phyloP scores from a whole-genome alignment of 2,888 invertebrate genomes.

The Parapristionchus giblindavisi region DNA sequence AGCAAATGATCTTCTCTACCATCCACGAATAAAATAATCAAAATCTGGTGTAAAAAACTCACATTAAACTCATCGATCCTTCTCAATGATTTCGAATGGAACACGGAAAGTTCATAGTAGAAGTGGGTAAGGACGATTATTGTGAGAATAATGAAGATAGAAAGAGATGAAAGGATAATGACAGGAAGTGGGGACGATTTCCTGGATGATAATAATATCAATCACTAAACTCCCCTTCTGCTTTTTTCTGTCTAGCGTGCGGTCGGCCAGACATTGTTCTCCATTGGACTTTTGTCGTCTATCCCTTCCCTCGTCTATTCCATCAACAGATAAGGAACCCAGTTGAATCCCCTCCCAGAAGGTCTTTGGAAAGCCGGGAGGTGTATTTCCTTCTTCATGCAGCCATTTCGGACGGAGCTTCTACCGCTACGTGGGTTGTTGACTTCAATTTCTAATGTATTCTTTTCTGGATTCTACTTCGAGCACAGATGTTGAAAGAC shows the following conservation, averaged over 20 bases:
- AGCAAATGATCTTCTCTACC: no score
- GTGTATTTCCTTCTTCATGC: no score
- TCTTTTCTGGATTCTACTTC: no score
- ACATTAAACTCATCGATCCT: slow-evolving; percentile 10
- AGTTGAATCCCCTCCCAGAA: no score
- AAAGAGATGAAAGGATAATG: background rate
- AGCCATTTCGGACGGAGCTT: no score
- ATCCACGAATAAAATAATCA: no score
- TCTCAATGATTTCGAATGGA: background rate
- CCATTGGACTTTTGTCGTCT: background rate
- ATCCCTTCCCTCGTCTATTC: background rate
- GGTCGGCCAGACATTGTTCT: no score
- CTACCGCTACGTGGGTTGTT: no score
- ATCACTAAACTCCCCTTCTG: background rate
- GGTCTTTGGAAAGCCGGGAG: no score
- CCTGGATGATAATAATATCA: background rate
- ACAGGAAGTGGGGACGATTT: background rate
- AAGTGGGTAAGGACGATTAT: background rate
- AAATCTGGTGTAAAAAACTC: background rate
- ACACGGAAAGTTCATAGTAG: background rate
- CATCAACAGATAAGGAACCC: no score
- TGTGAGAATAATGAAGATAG: background rate
- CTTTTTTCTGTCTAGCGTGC: background rate
- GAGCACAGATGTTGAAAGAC: no score
- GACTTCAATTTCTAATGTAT: no score